Conservation (phyloP, 2,113 vertebrate species). For the Lethenteron camtschaticum region DNA sequence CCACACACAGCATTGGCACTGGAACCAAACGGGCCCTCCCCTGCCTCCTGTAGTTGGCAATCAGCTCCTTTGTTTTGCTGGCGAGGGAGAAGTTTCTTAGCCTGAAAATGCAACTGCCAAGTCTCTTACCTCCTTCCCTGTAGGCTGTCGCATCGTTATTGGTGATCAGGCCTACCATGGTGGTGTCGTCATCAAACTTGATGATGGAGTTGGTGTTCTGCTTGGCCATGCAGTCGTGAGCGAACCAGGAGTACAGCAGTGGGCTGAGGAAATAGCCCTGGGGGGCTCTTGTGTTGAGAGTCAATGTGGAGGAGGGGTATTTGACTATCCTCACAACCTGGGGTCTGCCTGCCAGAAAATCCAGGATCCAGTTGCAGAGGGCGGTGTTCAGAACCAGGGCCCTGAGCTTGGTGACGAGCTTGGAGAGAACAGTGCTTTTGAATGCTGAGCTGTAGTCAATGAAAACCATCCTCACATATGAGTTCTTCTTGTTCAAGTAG, state of each 20-base stretch:
- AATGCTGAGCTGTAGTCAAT: constrained; percentile 4
- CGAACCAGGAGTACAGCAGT: neutral
- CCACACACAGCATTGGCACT: too few relatives aligned
- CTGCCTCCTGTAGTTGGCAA: too few relatives aligned
- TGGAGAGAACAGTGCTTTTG: neutral
- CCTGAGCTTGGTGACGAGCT: constrained; percentile 2
- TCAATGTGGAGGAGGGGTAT: neutral
- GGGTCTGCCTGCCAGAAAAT: neutral
- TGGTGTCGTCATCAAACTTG: neutral
- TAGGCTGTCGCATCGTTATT: neutral
- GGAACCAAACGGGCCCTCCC: too few relatives aligned
- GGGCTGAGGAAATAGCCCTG: neutral
- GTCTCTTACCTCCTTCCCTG: neutral
- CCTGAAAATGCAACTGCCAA: neutral
- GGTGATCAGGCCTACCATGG: neutral
- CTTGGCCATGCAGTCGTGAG: neutral
- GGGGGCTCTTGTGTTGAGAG: neutral
- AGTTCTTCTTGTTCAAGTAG: neutral
- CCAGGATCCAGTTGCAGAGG: neutral
- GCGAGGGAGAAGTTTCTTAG: too few relatives aligned
- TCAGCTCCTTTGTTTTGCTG: too few relatives aligned
- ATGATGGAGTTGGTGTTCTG: neutral
- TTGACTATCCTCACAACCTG: neutral
- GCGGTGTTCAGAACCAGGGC: neutral
- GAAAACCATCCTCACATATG: constrained; percentile 1